phyloP scores from a whole-genome alignment of 2,888 invertebrate genomes.

The Sarcophaga rosellei region DNA sequence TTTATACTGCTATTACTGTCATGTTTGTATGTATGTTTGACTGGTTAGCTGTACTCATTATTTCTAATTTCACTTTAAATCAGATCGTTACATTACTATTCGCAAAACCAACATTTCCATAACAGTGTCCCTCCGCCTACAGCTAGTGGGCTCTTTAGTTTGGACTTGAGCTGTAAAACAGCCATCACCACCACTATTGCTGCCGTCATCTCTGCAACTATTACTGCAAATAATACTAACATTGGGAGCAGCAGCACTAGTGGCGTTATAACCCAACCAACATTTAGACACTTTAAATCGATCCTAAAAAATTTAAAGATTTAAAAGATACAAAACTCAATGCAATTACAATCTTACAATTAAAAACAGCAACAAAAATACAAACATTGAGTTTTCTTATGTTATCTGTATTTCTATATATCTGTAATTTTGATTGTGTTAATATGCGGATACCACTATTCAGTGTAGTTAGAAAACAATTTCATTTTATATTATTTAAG shows the following conservation, averaged over 20 bases:
- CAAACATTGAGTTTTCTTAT: too few relatives aligned
- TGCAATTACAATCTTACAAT: too few relatives aligned
- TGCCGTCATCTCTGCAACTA: background rate
- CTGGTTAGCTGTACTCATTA: constrained; percentile 74
- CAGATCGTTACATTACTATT: constrained; percentile 73
- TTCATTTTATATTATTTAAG: too few relatives aligned
- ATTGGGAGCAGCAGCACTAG: background rate
- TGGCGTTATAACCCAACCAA: background rate
- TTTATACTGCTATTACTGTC: constrained; percentile 73
- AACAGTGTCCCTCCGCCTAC: constrained; percentile 51
- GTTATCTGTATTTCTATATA: background rate
- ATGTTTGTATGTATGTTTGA: constrained; percentile 71
- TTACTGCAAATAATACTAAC: background rate
- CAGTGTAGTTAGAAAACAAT: too few relatives aligned
- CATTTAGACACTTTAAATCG: background rate
- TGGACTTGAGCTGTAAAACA: background rate
- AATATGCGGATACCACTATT: too few relatives aligned
- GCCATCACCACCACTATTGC: background rate
- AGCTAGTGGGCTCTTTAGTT: constrained; percentile 33
- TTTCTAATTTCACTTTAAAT: constrained; percentile 79
- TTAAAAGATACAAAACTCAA: too few relatives aligned
- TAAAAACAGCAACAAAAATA: background rate
- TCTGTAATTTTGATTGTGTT: background rate
- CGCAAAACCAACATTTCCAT: constrained; percentile 43
- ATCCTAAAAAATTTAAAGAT: background rate